Conservation (phyloP, 2,888 invertebrate species). For the Argyra leucocephala region DNA sequence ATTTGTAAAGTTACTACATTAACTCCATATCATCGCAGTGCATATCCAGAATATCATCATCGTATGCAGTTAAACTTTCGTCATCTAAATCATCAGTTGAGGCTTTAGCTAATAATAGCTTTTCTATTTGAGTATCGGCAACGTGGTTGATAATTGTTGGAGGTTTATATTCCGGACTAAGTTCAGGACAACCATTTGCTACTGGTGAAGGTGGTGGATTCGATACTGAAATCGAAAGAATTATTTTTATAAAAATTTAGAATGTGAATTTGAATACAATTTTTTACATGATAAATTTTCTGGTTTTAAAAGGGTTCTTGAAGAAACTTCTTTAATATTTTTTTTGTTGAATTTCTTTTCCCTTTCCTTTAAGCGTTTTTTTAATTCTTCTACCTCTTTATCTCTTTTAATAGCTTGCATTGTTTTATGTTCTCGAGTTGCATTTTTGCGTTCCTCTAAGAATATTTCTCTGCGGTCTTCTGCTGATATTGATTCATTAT, state of each 20-base stretch:
- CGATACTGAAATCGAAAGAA: constrained; percentile 31
- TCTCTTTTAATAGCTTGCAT: constrained; percentile 50
- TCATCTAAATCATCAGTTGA: constrained; percentile 29
- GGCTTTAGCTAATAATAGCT: not conserved
- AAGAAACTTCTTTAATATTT: constrained; percentile 33
- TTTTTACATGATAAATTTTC: constrained; percentile 31
- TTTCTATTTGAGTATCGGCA: constrained; percentile 22
- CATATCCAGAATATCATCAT: constrained; percentile 63
- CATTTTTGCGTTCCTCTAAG: constrained; percentile 52
- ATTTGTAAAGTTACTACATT: not conserved
- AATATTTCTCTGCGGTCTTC: constrained; percentile 62
- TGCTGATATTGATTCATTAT: constrained; percentile 55
- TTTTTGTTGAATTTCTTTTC: constrained; percentile 36
- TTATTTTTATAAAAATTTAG: not conserved
- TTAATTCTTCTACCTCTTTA: constrained; percentile 58
- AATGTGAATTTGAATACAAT: too few relatives aligned
- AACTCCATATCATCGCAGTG: constrained; percentile 65
- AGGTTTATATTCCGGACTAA: constrained; percentile 56
- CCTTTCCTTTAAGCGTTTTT: constrained; percentile 48
- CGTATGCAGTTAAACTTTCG: constrained; percentile 46
- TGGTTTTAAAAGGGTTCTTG: constrained; percentile 30
- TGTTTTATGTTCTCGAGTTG: constrained; percentile 49
- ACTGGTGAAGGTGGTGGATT: constrained; percentile 78
- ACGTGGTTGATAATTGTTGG: constrained; percentile 40
- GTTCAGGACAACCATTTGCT: constrained; percentile 56